These are phyloP conservation scores for Cricetomys ansorgei DNA, from an alignment of 2,113 vertebrate genomes.

Conservation along the genomic window DNA sequence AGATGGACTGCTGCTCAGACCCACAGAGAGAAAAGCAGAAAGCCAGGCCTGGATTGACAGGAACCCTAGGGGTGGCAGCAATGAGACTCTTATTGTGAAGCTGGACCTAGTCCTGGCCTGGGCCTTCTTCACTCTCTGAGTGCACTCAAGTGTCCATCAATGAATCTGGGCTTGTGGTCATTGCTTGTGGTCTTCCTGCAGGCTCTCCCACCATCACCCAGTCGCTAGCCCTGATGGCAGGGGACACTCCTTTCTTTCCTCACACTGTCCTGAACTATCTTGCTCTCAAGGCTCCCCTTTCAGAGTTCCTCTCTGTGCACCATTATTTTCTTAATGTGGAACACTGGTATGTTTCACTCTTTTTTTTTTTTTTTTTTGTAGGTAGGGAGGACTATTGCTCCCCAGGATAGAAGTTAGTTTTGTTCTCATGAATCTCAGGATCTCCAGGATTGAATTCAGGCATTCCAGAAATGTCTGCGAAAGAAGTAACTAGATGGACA, in stretches of 20 bases:
- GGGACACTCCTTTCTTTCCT: not conserved
- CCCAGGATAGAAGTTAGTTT: not conserved
- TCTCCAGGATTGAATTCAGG: not conserved
- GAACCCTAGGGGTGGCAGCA: not conserved
- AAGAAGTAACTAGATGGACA: not conserved
- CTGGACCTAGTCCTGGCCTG: rapidly evolving
- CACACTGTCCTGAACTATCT: not conserved
- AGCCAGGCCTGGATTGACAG: too few relatives aligned
- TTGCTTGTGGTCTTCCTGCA: too few relatives aligned
- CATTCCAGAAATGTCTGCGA: not conserved
- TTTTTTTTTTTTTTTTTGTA: not conserved
- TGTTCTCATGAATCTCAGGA: not conserved
- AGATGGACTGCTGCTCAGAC: not conserved
- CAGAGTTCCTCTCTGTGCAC: not conserved
- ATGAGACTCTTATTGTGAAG: not conserved
- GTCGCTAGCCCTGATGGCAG: not conserved
- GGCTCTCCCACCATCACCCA: not conserved
- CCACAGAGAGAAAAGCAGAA: not conserved
- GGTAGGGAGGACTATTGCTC: not conserved
- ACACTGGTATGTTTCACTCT: not conserved
- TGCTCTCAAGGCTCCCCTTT: not conserved
- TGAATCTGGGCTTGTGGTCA: not conserved
- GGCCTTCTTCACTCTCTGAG: not conserved
- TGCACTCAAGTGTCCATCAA: not conserved
- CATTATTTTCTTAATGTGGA: not conserved